A percentile compares a stretch with the other conserved stretches of the same genome.
Evolutionary conservation across 2,888 invertebrate genomes (phyloP).

Genomic region (Alcis repandata): DNA sequence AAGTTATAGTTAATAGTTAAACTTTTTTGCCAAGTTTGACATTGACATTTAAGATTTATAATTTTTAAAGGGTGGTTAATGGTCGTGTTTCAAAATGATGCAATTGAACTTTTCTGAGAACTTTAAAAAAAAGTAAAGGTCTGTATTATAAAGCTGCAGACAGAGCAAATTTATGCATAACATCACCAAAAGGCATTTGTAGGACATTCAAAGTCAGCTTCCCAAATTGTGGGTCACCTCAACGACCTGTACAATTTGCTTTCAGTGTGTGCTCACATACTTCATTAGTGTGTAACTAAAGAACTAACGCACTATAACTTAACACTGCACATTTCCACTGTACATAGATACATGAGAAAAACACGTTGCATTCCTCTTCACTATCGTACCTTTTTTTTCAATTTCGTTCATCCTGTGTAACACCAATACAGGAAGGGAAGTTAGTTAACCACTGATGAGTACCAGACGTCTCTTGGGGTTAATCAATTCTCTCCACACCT

Average conservation of each 20-base stretch:
- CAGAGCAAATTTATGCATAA: constrained; percentile 1
- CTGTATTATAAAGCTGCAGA: background rate
- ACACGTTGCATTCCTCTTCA: no score
- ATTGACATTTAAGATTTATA: no score
- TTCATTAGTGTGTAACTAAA: background rate
- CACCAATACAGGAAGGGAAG: constrained; percentile 52
- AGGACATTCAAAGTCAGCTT: constrained; percentile 7
- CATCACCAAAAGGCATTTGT: background rate
- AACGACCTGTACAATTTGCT: background rate
- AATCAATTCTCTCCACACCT: constrained; percentile 80
- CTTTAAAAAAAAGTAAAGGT: background rate
- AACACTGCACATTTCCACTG: no score
- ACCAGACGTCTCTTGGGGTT: constrained; percentile 61
- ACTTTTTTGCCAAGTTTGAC: no score
- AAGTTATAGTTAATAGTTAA: no score
- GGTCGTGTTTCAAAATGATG: background rate
- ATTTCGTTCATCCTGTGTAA: background rate
- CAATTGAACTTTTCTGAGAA: background rate
- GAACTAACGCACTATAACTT: background rate
- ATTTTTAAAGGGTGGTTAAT: no score
- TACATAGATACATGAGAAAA: no score
- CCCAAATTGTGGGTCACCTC: background rate
- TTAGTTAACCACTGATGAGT: constrained; percentile 54
- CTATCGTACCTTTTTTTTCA: background rate
- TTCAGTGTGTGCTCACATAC: background rate